These are phyloP conservation scores for Paguma larvata DNA, from an alignment of 2,797 vertebrate species.

Conservation along the genomic window DNA sequence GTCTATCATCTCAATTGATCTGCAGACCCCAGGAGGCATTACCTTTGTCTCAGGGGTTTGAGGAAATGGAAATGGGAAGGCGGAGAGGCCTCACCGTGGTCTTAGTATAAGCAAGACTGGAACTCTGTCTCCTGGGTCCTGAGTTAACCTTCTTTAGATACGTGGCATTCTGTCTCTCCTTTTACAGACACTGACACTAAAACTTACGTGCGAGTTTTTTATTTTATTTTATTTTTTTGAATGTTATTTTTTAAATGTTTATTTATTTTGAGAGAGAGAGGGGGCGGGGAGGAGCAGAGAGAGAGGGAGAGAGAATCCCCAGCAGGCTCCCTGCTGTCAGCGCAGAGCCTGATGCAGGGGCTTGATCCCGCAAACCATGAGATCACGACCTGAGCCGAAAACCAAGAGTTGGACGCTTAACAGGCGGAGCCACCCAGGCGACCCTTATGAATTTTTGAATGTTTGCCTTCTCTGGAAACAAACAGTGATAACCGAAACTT, in stretches of 20 bases:
- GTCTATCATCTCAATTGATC: background rate
- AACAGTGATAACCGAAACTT: background rate
- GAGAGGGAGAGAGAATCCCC: too few species aligned
- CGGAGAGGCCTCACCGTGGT: rapidly evolving
- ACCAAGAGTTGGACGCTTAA: too few species aligned
- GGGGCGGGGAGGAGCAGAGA: too few species aligned
- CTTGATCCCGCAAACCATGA: too few species aligned
- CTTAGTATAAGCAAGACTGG: background rate
- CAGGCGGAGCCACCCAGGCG: too few species aligned
- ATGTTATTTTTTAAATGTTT: too few species aligned
- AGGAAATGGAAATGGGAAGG: background rate
- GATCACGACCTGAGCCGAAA: too few species aligned
- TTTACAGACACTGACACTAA: background rate
- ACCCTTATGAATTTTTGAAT: too few species aligned
- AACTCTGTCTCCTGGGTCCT: background rate
- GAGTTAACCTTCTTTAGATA: background rate
- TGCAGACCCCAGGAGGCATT: background rate
- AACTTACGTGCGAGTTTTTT: background rate
- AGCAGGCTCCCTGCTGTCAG: too few species aligned
- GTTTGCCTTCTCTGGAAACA: background rate
- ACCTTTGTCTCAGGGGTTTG: background rate
- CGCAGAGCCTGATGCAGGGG: too few species aligned
- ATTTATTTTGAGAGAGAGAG: too few species aligned
- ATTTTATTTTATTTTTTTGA: too few species aligned
- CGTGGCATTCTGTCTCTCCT: background rate